Evolutionary conservation across 2,797 vertebrate species (phyloP), one percentile per base, ranked within the genome.

Genomic region (Aplochiton taeniatus): DNA sequence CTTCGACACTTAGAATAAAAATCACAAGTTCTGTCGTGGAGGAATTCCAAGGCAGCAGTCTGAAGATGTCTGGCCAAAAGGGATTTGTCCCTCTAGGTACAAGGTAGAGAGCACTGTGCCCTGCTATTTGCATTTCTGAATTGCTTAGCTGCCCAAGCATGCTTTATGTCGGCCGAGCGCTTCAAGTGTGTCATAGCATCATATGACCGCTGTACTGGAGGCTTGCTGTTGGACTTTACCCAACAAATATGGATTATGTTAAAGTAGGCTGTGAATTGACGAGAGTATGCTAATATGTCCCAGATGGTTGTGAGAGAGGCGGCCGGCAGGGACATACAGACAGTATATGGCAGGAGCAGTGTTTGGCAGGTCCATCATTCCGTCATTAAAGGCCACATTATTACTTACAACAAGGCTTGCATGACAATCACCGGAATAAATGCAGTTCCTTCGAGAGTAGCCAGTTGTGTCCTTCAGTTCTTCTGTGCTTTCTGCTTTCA

Each of bases 181-280:
- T 91, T 95, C 93, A 95, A 94, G 96, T 94, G 94, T 98, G 95
- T 96, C 95, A 94, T 88, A 64, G 83, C 86, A 79, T 92, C 94
- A 95, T 93, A 90, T 96, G 95, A 93, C 90, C 85, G 81, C 93
- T 94, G 92, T 90, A 94, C 90, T 89, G 88, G 65, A 82, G 92
- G 76, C 89, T 89, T 90, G 91, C 92, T 94, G 94, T 91, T 96
- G 94, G 96, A 96, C 94, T 94, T 95, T 94, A 93, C 94, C 95
- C 97, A 97, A 89, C 96, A 97, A 96, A 98, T 98, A 98, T 98
- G 96, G 97, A 99, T 99, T 98, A 98, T 98, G 96, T 97, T 98
- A 96, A 98, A 96, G 94, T 91, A 90, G 91, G 89, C 94, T 94
- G 92, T 91, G 95, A 95, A 95, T 97, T 97, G 96, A 98, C 87